A percentile compares a stretch with the other conserved stretches of the same genome.
Conservation (phyloP, 2,888 invertebrate species). For the Philonicus albiceps region DNA sequence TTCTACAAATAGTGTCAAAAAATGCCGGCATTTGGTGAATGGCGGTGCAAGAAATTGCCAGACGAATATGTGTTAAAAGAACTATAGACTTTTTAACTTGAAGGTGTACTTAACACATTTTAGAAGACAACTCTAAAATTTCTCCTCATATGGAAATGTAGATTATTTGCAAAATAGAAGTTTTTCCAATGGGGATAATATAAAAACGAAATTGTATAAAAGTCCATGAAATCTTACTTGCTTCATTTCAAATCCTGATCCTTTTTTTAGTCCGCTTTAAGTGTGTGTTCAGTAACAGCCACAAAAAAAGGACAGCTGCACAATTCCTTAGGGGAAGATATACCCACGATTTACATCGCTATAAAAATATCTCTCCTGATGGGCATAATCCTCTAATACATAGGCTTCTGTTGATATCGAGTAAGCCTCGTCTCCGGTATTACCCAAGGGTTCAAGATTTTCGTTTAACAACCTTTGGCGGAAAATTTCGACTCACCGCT, state of each 20-base stretch:
- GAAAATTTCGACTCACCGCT: neutral
- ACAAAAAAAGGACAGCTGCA: conserved; percentile 14
- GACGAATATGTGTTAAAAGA: neutral
- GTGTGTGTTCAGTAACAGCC: neutral
- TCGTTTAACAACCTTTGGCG: neutral
- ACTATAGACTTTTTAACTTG: neutral
- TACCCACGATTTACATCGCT: neutral
- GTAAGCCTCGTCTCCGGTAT: neutral
- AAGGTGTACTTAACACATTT: neutral
- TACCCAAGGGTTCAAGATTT: neutral
- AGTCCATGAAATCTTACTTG: neutral
- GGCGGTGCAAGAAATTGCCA: neutral
- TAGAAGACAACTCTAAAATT: neutral
- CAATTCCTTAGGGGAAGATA: conserved; percentile 17
- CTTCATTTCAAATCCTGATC: neutral
- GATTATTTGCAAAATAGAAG: neutral
- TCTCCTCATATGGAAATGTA: neutral
- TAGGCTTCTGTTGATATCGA: neutral
- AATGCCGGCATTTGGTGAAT: conserved; percentile 6
- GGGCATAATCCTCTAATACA: neutral
- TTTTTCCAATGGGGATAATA: neutral
- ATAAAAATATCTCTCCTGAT: neutral
- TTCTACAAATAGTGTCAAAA: neutral
- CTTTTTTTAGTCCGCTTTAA: neutral
- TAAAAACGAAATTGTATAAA: neutral